These are phyloP conservation scores for Poecile atricapillus DNA, from an alignment of 2,113 vertebrate genomes.

Conservation along the genomic window DNA sequence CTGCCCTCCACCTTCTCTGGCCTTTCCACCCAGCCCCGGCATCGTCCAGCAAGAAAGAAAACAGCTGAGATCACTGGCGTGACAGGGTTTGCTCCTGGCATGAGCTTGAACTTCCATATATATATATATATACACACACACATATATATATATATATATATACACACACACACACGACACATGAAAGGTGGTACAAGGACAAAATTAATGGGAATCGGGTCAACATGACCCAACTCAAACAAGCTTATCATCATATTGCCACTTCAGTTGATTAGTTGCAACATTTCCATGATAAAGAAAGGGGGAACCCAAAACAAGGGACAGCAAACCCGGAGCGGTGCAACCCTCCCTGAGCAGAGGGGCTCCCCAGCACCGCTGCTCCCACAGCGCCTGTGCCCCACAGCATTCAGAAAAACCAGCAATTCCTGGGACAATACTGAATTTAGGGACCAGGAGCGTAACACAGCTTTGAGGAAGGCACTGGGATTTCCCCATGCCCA, in stretches of 20 bases:
- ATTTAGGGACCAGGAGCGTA: neutral
- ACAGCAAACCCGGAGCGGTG: neutral
- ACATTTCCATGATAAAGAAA: constrained; percentile 64
- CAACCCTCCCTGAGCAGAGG: neutral
- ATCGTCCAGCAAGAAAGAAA: constrained; percentile 5
- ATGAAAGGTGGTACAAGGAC: constrained; percentile 48
- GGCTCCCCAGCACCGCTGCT: neutral
- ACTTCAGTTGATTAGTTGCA: constrained; percentile 56
- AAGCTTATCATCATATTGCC: constrained; percentile 70
- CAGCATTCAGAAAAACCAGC: neutral
- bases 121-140: neutral
- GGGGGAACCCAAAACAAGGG: constrained; percentile 42
- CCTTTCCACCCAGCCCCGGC: neutral
- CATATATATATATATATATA: neutral
- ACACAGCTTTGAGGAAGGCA: neutral
- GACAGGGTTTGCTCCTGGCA: constrained; percentile 14
- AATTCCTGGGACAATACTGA: neutral
- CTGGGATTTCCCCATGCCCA: neutral
- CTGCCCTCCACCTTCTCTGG: neutral
- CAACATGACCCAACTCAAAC: constrained; percentile 70
- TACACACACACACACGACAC: neutral
- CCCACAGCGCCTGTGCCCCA: neutral
- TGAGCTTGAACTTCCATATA: neutral
- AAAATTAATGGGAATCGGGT: constrained; percentile 58
- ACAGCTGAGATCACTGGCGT: neutral